These are phyloP conservation scores for Nemoura dubitans DNA, from an alignment of 2,888 invertebrate genomes.

Conservation along the genomic window DNA sequence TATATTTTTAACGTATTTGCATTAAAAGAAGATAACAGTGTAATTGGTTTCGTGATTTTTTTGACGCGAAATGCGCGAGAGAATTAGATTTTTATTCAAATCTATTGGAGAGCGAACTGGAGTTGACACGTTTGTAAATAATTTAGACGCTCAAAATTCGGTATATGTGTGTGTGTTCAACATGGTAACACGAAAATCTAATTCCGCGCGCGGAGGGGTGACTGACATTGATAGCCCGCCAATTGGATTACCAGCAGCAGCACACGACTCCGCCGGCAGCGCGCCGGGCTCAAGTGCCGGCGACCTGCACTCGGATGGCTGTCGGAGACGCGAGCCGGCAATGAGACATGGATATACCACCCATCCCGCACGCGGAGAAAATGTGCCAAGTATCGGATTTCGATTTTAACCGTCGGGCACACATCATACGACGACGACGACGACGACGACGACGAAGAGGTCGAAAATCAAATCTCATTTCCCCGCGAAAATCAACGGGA, in stretches of 20 bases:
- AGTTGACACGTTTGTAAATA: not conserved
- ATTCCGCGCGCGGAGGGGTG: not conserved
- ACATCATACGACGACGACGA: not conserved
- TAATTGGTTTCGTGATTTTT: not conserved
- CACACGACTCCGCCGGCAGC: too few relatives aligned
- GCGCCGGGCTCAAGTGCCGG: too few relatives aligned
- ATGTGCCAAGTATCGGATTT: constrained; percentile 4
- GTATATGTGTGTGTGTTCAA: not conserved
- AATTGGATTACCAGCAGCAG: not conserved
- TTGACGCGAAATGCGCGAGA: not conserved
- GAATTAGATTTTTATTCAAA: not conserved
- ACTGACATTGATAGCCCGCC: not conserved
- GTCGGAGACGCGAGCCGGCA: too few relatives aligned
- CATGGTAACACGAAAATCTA: too few relatives aligned
- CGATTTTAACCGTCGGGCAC: not conserved
- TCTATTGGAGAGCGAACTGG: not conserved
- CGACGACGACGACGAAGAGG: too few relatives aligned
- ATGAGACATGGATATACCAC: too few relatives aligned
- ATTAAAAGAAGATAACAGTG: not conserved
- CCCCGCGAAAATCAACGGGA: not conserved
- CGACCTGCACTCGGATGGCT: too few relatives aligned
- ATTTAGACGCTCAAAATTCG: not conserved
- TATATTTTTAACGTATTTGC: not conserved
- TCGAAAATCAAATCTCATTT: not conserved
- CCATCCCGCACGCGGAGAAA: too few relatives aligned